Evolutionary conservation across 2,797 vertebrate genomes (phyloP).

Genomic region (Sebastes dallii): DNA sequence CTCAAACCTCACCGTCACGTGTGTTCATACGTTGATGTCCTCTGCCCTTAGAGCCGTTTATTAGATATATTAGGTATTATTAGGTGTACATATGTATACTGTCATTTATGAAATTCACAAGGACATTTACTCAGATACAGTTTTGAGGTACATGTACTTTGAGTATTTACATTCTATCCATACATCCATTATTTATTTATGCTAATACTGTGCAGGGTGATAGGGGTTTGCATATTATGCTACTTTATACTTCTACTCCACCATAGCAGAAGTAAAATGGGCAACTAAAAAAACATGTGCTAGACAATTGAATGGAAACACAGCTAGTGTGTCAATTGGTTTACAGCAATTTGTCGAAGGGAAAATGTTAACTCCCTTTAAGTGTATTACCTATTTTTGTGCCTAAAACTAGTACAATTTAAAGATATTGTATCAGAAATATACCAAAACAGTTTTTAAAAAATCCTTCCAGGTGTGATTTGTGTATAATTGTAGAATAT

Average conservation of each 20-base stretch:
- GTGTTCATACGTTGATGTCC: conserved; percentile 38
- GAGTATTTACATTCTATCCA: not conserved
- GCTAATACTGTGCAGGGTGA: not conserved
- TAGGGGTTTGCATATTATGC: not conserved
- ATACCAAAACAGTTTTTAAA: not conserved
- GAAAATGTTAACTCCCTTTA: not conserved
- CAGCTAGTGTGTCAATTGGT: not conserved
- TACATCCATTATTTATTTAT: not conserved
- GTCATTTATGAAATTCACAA: not conserved
- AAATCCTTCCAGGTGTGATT: not conserved
- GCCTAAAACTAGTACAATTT: not conserved
- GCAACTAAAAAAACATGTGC: no score
- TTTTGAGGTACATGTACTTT: not conserved
- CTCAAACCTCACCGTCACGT: conserved; percentile 51
- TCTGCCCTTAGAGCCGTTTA: conserved; percentile 23
- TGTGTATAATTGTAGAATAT: not conserved
- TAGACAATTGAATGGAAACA: no score
- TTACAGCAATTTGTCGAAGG: not conserved
- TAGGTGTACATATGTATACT: not conserved
- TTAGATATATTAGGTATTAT: conserved; percentile 3
- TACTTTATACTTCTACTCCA: not conserved
- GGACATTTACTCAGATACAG: not conserved
- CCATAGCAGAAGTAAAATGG: not conserved
- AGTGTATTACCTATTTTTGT: not conserved
- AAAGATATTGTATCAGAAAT: not conserved